Evolutionary conservation across 2,113 vertebrate species (phyloP), one percentile per base, ranked within the genome.

Genomic region (Gallinago jamesoni): DNA sequence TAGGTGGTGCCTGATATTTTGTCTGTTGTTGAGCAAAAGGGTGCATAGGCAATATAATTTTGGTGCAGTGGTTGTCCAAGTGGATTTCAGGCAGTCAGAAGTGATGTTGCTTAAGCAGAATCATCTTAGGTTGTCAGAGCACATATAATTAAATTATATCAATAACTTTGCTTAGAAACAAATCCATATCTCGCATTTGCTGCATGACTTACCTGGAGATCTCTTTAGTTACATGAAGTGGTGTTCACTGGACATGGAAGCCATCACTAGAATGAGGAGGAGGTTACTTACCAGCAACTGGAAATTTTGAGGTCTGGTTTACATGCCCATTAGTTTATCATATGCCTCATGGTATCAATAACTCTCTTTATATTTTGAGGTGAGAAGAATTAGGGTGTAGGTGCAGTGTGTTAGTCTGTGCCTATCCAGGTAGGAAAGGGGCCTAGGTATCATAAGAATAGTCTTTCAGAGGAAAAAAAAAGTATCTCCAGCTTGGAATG

Each of bases 171-270:
- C 75, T 76, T 87, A 77, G 50, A 74, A 84, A 69, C 12, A 55
- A 31, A 6, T 83, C 10, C 72, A 0, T 64, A 30, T 55, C 67
- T 86, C 62, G 39, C 19, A 10, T 66, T 48, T 72, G 30, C 39
- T 50, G n/a, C 0, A 0, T 75, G 31, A 5, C 1, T 94, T 85
- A 45, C n/a, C 10, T 47, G 62, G 19, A 57, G 16, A 50, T 66
- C n/a, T 66, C 14, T 82, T 35, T 25, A n/a, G 53, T 87, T 89
- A 84, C 63, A 56, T 11, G 14, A 72, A 14, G 31, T 6, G 31
- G 4, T 60, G 43, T 50, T 93, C 63, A 28, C 4, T 60, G 33
- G 22, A 64, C 6, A 12, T 18, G 7, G 33, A 56, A 41, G 21
- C 33, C 17, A 50, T 59, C 20, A 47, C 25, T 77, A 35, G 25